Evolutionary conservation across 2,797 vertebrate genomes (phyloP).

Genomic region (Betta splendens): DNA sequence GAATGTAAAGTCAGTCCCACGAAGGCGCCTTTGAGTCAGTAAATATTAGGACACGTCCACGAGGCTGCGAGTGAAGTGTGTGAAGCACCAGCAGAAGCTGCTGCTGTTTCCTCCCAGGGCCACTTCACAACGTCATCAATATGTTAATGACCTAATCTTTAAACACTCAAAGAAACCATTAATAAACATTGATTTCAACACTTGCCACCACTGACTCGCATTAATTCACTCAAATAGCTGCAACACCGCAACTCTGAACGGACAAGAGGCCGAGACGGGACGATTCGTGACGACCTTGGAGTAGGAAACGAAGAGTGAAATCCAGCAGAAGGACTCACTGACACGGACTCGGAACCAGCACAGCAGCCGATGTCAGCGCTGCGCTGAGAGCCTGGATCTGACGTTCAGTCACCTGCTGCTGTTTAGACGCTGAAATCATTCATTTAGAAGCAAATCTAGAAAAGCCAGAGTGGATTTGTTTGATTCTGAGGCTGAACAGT

Average conservation of each 20-base stretch:
- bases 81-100: conserved; percentile 71
- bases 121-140: conserved; percentile 96
- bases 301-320: conserved; percentile 56
- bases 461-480: too few relatives aligned
- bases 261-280: too few relatives aligned
- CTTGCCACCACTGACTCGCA: conserved; percentile 86
- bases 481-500: too few relatives aligned
- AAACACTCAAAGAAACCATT: conserved; percentile 93
- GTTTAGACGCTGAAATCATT: too few relatives aligned
- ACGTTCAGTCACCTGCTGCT: conserved; percentile 26
- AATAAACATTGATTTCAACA: conserved; percentile 91
- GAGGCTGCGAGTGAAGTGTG: not conserved
- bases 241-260: conserved; percentile 81
- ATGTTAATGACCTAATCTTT: conserved; percentile 98
- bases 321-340: too few relatives aligned
- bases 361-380: too few relatives aligned
- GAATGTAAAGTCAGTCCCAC: conserved; percentile 90
- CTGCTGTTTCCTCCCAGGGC: conserved; percentile 86
- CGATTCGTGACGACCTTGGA: conserved; percentile 66
- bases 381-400: too few relatives aligned
- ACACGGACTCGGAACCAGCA: too few relatives aligned
- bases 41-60: not conserved
- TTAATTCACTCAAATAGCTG: conserved; percentile 93
- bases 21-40: not conserved
- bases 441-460: too few relatives aligned